Evolutionary conservation across 2,113 vertebrate species (phyloP).

Genomic region (Nestor notabilis): DNA sequence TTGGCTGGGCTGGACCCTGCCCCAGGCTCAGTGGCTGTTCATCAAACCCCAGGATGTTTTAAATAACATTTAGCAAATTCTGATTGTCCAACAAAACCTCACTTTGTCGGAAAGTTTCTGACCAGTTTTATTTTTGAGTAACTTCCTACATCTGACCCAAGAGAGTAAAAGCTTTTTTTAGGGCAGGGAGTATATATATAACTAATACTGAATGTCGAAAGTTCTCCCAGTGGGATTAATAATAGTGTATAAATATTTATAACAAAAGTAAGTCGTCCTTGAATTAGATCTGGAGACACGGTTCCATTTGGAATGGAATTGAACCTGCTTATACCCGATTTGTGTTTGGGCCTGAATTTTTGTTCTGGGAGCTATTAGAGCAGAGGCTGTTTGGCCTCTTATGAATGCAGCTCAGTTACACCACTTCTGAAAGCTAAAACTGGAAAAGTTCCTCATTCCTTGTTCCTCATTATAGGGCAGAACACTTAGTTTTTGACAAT

Average conservation of each 20-base stretch:
- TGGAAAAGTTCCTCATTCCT: neutral
- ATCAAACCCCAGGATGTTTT: neutral
- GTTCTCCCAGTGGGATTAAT: neutral
- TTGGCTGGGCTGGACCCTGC: neutral
- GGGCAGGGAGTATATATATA: neutral
- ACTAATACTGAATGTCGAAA: neutral
- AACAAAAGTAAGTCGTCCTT: neutral
- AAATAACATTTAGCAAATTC: neutral
- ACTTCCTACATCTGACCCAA: neutral
- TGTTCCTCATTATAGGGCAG: neutral
- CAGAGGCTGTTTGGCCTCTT: neutral
- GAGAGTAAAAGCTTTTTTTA: neutral
- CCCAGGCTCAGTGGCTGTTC: neutral
- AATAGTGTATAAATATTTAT: neutral
- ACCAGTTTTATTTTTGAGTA: neutral
- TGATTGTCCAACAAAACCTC: neutral
- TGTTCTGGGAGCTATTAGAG: neutral
- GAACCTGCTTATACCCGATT: neutral
- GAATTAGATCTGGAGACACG: neutral
- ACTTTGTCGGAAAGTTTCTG: neutral
- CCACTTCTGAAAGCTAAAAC: neutral
- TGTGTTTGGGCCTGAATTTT: neutral
- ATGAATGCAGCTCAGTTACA: neutral
- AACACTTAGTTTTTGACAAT: neutral
- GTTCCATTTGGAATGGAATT: neutral